Conservation (phyloP, 2,888 invertebrate genomes). For the Agrotis clavis region DNA sequence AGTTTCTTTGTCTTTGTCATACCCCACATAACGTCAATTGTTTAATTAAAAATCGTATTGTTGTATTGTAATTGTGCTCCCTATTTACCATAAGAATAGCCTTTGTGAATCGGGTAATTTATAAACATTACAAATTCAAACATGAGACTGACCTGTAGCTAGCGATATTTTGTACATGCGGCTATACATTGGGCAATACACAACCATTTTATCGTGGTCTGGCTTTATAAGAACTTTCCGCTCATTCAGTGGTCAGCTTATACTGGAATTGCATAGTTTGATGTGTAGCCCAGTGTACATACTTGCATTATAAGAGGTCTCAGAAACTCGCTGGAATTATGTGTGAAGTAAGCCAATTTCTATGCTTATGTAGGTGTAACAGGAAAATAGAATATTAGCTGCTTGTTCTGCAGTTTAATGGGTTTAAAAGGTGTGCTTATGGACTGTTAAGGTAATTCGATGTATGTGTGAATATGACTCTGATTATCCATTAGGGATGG, state of each 20-base stretch:
- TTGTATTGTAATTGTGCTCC: constrained; percentile 63
- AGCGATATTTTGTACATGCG: constrained; percentile 49
- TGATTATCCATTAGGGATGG: constrained; percentile 20
- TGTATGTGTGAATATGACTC: constrained; percentile 1
- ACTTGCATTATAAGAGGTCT: constrained; percentile 60
- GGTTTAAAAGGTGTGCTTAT: constrained; percentile 42
- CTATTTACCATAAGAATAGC: constrained; percentile 65
- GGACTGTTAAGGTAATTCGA: constrained; percentile 25
- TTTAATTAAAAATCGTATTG: constrained; percentile 67
- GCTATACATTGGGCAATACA: no score
- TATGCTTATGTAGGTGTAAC: constrained; percentile 52
- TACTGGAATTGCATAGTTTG: no score
- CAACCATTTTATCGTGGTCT: no score
- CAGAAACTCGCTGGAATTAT: constrained; percentile 53
- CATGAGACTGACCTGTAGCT: constrained; percentile 61
- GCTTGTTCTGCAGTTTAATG: constrained; percentile 51
- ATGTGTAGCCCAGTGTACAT: constrained; percentile 1
- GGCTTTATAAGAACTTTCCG: no score
- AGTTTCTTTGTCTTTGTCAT: constrained; percentile 54
- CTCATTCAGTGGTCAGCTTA: no score
- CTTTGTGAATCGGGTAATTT: constrained; percentile 66
- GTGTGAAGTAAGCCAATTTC: constrained; percentile 63
- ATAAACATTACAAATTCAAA: constrained; percentile 66
- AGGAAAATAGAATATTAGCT: constrained; percentile 55
- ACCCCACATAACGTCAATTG: constrained; percentile 60